A percentile compares a stretch with the other conserved stretches of the same genome.
Conservation (phyloP, 2,797 vertebrate genomes). For the Bradypodion pumilum region DNA sequence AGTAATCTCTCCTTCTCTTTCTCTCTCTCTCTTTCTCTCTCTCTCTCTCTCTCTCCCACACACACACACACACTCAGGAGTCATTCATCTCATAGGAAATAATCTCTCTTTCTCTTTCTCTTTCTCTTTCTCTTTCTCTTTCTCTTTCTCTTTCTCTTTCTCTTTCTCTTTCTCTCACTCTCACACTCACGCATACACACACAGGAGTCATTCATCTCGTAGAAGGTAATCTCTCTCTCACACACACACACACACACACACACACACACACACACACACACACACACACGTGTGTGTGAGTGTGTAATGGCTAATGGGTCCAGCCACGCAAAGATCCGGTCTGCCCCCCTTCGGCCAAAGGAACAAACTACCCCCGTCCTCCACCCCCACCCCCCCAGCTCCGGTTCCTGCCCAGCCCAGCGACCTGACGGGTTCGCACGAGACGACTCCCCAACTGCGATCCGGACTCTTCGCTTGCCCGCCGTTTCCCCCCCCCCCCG, state of each 20-base stretch:
- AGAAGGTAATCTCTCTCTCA: too few relatives aligned
- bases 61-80: too few relatives aligned
- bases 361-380: not conserved
- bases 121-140: too few relatives aligned
- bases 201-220: too few relatives aligned
- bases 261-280: not conserved
- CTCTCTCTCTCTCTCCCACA: too few relatives aligned
- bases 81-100: too few relatives aligned
- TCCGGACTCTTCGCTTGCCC: slow-evolving; percentile 33
- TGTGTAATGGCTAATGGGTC: slow-evolving; percentile 8
- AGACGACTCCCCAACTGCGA: slow-evolving; percentile 54
- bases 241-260: not conserved
- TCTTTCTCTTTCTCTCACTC: too few relatives aligned
- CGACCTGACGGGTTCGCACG: slow-evolving; percentile 55
- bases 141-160: too few relatives aligned
- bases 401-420: slow-evolving; percentile 52
- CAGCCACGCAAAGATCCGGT: slow-evolving; percentile 1
- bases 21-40: too few relatives aligned
- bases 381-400: slow-evolving; percentile 35
- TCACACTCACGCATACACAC: too few relatives aligned
- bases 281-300: slow-evolving; percentile 11
- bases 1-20: too few relatives aligned
- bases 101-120: too few relatives aligned
- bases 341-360: slow-evolving; percentile 15
- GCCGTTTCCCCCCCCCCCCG: not conserved